Evolutionary conservation across 2,888 invertebrate genomes (phyloP), one percentile per base, ranked within the genome.

Genomic region (Spisula subtruncata): DNA sequence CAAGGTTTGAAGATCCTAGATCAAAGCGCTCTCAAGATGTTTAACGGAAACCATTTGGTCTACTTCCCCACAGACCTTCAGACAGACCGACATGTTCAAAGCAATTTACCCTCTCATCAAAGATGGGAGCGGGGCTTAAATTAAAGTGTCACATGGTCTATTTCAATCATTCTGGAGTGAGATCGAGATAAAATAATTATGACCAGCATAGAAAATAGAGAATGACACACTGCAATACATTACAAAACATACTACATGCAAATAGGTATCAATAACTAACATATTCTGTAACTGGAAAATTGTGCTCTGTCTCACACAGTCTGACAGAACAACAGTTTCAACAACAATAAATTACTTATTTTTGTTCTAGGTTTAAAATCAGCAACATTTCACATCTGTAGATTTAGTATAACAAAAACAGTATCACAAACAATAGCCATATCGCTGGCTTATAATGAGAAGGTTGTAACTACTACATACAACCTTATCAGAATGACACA

Each of bases 151-250:
- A 25, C 25, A 66, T 66, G 20, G 25, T n/a, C 60, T 66, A 25
- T 25, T 6, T 25, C 20, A 25, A 25, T 66, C 60, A 66, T 51
- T 10, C 51, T 6, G 25, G 60, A 66, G 25, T 66, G 60, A 66
- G 60, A 66, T 66, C 60, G 10, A 66, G 10, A 0, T 25, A 25
- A 66, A 66, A 66, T 25, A 66, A 10, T 25, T 25, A 66, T 66
- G 60, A 66, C 60, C 60, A 66, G 60, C 60, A 66, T 66, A 25
- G 60, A 66, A 66, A 60, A 60, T n/a, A 66, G 60, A 66, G 60
- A 25, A 66, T 66, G 60, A 66, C 60, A 56, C n/a, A 25, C 25
- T 25, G 25, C 20, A 66, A 66, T 66, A 25, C 60, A 25, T 25
- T 4, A 25, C 10, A 66, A 10, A 66, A 25, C n/a, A n/a, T 10